These are phyloP conservation scores for Dicaeum eximium DNA, from an alignment of 2,113 vertebrate species.

Conservation along the genomic window DNA sequence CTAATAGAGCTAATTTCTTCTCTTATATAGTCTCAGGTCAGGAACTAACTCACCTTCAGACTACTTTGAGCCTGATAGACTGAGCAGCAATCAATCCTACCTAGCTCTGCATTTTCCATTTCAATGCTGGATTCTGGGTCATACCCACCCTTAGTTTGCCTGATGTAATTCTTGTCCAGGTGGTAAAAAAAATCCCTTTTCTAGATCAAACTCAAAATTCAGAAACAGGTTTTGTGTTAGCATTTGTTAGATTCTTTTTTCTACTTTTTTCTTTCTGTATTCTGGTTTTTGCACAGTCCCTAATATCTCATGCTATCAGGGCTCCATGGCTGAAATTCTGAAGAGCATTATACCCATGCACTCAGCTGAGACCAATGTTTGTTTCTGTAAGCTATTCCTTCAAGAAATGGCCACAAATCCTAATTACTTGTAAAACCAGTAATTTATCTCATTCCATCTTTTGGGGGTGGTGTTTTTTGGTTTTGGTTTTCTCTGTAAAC, in stretches of 20 bases:
- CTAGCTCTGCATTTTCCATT: neutral
- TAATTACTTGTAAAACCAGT: neutral
- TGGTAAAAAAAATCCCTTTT: neutral
- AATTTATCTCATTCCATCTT: neutral
- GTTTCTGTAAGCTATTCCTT: neutral
- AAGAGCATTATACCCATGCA: neutral
- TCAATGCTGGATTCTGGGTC: neutral
- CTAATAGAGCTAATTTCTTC: neutral
- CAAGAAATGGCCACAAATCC: neutral
- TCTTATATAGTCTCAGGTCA: neutral
- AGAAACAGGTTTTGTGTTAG: neutral
- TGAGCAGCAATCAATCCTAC: neutral
- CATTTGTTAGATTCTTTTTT: neutral
- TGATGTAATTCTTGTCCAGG: neutral
- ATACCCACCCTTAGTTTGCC: neutral
- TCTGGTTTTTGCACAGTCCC: neutral
- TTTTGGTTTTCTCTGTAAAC: neutral
- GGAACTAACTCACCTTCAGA: neutral
- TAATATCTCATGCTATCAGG: neutral
- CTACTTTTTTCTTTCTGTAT: too few species aligned
- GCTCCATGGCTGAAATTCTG: neutral
- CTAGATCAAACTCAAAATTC: neutral
- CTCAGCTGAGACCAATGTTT: neutral
- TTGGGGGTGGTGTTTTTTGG: rapidly evolving
- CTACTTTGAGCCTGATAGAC: neutral